Conservation (phyloP, 30 jellyfish, hydroid and myxozoan species). For the Turritopsis dohrnii region DNA sequence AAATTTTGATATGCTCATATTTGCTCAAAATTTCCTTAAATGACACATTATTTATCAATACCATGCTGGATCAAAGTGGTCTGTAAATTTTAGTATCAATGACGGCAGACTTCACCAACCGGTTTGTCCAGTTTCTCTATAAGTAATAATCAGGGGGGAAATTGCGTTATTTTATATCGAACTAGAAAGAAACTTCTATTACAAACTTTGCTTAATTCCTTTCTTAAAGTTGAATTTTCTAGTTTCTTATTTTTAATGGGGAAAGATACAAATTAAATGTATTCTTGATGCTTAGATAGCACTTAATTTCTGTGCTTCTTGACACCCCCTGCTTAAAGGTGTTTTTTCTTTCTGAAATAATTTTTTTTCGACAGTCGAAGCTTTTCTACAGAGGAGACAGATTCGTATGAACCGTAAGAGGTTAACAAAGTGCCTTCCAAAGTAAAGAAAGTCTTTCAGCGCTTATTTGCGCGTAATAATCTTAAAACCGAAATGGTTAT, state of each 20-base stretch:
- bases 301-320: too few species aligned
- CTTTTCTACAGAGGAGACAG: not conserved
- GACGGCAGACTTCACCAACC: not conserved
- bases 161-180: not conserved
- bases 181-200: not conserved
- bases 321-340: not conserved
- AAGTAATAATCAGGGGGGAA: not conserved
- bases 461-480: constrained; percentile 24
- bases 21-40: not conserved
- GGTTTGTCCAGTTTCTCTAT: not conserved
- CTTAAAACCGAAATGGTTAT: constrained; percentile 61
- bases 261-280: too few species aligned
- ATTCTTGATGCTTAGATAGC: too few species aligned
- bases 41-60: not conserved
- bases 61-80: not conserved
- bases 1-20: not conserved
- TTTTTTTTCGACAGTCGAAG: not conserved
- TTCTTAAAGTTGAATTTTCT: too few species aligned
- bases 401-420: not conserved
- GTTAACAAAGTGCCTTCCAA: constrained; percentile 23
- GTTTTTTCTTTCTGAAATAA: not conserved
- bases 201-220: too few species aligned
- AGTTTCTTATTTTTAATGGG: too few species aligned
- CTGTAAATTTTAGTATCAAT: not conserved
- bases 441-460: constrained; percentile 16